Evolutionary conservation across 2,888 invertebrate species (phyloP).

Genomic region (Eremobia ochroleuca): DNA sequence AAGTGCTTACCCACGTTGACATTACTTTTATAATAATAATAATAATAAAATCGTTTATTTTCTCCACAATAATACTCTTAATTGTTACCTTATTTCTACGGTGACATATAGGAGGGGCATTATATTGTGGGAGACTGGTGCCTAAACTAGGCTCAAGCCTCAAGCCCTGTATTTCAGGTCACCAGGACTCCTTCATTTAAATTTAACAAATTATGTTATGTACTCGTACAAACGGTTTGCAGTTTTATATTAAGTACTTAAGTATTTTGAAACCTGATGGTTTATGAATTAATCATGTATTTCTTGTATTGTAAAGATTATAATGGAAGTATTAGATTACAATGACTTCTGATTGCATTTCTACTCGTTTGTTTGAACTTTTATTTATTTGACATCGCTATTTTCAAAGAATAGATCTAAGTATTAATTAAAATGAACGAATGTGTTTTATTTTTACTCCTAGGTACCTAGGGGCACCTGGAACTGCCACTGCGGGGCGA

Average conservation of each 20-base stretch:
- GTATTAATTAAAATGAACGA: not conserved
- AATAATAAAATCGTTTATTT: too few species aligned
- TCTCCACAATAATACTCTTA: too few species aligned
- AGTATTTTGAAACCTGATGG: not conserved
- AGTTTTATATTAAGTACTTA: not conserved
- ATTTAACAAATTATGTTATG: too few species aligned
- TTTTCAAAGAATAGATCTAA: not conserved
- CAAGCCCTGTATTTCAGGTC: too few species aligned
- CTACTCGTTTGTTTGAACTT: not conserved
- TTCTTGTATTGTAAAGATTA: constrained; percentile 13
- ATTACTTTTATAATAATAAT: too few species aligned
- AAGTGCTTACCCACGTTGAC: too few species aligned
- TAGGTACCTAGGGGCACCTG: not conserved
- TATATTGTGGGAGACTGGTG: too few species aligned
- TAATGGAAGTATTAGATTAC: constrained; percentile 1
- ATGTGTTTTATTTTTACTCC: not conserved
- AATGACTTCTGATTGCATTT: not conserved
- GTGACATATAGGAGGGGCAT: too few species aligned
- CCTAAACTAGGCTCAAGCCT: too few species aligned
- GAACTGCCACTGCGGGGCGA: not conserved
- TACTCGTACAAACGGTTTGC: too few species aligned
- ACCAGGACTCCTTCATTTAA: too few species aligned
- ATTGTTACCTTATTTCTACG: too few species aligned
- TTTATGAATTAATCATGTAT: not conserved
- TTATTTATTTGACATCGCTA: not conserved